These are phyloP conservation scores for Dendroctonus ponderosae DNA, from an alignment of 1,140 invertebrate genomes.

Conservation along the genomic window DNA sequence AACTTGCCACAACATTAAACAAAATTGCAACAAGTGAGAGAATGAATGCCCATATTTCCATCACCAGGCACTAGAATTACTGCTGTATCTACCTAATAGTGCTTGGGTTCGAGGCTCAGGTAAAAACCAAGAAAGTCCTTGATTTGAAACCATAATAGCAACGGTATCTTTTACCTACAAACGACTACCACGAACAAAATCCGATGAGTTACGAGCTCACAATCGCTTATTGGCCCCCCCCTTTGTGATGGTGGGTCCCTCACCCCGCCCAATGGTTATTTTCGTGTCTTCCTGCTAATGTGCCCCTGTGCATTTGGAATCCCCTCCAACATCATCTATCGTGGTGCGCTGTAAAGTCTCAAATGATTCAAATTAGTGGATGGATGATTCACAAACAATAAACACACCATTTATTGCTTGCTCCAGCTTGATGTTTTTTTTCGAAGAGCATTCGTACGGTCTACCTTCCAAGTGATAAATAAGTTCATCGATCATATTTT, in stretches of 20 bases:
- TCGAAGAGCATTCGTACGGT: slow-evolving; percentile 2
- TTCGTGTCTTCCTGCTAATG: slow-evolving; percentile 21
- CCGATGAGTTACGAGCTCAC: slow-evolving; percentile 30
- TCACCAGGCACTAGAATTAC: too few relatives aligned
- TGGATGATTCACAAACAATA: slow-evolving; percentile 40
- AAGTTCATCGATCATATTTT: background rate
- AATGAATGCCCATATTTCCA: too few relatives aligned
- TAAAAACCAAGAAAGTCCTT: slow-evolving; percentile 12
- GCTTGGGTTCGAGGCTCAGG: slow-evolving; percentile 8
- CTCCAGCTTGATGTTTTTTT: slow-evolving; percentile 20
- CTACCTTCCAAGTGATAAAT: too few relatives aligned
- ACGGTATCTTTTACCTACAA: slow-evolving; percentile 16
- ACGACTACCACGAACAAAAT: slow-evolving; percentile 20
- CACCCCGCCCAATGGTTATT: slow-evolving; percentile 7
- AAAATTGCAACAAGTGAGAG: too few relatives aligned
- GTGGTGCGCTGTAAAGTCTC: slow-evolving; percentile 38
- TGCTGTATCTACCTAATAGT: background rate
- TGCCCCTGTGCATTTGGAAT: slow-evolving; percentile 38
- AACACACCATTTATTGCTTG: slow-evolving; percentile 35
- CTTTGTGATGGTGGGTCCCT: background rate
- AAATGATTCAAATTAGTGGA: slow-evolving; percentile 45
- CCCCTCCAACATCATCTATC: slow-evolving; percentile 34
- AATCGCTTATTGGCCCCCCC: slow-evolving; percentile 23
- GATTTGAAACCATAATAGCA: slow-evolving; percentile 26
- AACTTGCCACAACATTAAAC: too few relatives aligned